phyloP scores from a whole-genome alignment of 2,113 vertebrate genomes.

The Rhinoderma darwinii region DNA sequence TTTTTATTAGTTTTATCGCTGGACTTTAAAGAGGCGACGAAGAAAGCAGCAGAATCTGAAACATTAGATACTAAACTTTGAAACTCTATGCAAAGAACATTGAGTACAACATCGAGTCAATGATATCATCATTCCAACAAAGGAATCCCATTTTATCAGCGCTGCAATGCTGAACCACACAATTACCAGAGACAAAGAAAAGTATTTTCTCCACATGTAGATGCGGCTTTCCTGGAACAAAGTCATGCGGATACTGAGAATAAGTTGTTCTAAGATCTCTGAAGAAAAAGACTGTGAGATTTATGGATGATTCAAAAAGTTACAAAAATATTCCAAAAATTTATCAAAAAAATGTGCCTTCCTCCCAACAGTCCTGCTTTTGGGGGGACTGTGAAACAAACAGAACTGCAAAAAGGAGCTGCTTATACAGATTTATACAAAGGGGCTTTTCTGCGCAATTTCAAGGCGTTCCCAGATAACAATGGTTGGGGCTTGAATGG shows the following conservation, averaged over 20 bases:
- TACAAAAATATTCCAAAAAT: too few species aligned
- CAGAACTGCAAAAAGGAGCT: too few species aligned
- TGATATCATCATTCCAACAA: slow-evolving; percentile 22
- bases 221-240: neutral
- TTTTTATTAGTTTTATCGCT: neutral
- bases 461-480: too few species aligned
- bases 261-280: neutral
- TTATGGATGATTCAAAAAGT: neutral
- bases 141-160: slow-evolving; percentile 4
- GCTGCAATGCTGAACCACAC: slow-evolving; percentile 1
- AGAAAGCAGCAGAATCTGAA: slow-evolving; percentile 8
- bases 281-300: neutral
- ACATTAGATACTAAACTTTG: neutral
- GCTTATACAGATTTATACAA: too few species aligned
- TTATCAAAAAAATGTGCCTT: too few species aligned
- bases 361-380: too few species aligned
- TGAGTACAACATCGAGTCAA: neutral
- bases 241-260: neutral
- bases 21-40: neutral
- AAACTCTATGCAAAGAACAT: neutral
- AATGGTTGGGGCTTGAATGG: too few species aligned
- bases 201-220: neutral
- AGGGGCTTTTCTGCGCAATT: too few species aligned
- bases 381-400: too few species aligned
- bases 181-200: slow-evolving; percentile 4